Evolutionary conservation across 2,797 vertebrate genomes (phyloP).

Genomic region (Rhyacichthys aspro): DNA sequence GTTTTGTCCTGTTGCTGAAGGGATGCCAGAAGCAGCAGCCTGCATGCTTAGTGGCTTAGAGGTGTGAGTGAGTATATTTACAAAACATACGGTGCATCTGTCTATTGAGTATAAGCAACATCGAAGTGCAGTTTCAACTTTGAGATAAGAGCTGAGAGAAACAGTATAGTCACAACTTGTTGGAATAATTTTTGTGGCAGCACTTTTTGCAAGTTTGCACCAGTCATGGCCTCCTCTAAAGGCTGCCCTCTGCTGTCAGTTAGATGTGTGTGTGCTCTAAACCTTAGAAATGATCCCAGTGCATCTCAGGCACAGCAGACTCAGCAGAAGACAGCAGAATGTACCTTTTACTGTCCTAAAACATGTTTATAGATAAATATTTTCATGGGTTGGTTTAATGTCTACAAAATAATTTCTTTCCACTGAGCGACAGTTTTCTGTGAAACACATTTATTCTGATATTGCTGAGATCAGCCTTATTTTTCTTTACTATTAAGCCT

Average conservation of each 20-base stretch:
- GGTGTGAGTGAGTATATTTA: slow-evolving; percentile 32
- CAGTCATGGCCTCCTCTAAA: slow-evolving; percentile 44
- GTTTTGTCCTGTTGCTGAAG: slow-evolving; percentile 13
- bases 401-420: too few relatives aligned
- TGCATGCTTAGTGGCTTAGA: slow-evolving; percentile 12
- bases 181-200: not conserved
- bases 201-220: slow-evolving; percentile 9
- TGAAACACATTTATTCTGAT: too few relatives aligned
- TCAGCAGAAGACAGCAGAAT: not conserved
- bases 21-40: slow-evolving; percentile 3
- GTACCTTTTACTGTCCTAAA: not conserved
- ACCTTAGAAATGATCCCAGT: slow-evolving; percentile 17
- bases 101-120: slow-evolving; percentile 14
- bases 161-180: not conserved
- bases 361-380: not conserved
- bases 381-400: slow-evolving; percentile 1
- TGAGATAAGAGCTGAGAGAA: not conserved
- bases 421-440: too few relatives aligned
- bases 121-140: slow-evolving; percentile 18
- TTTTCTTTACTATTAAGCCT: not conserved
- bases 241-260: slow-evolving; percentile 73
- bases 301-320: slow-evolving; percentile 14
- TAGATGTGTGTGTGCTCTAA: slow-evolving; percentile 34
- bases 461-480: not conserved
- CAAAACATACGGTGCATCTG: slow-evolving; percentile 2